These are phyloP conservation scores for Pseudoips prasinana DNA, from an alignment of 2,888 invertebrate genomes.

Conservation along the genomic window DNA sequence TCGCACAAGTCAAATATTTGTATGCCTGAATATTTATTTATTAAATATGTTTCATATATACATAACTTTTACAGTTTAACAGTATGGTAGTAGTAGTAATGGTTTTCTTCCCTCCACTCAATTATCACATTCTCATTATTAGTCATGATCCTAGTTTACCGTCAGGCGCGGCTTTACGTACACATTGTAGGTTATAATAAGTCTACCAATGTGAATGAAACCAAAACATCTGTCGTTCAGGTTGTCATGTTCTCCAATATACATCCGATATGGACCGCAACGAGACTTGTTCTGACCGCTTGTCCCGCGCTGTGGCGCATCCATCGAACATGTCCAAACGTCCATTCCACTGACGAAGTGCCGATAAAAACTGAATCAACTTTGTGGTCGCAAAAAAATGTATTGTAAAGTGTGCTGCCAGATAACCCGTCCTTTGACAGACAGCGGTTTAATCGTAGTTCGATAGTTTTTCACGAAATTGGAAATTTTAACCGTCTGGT, in stretches of 20 bases:
- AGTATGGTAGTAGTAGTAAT: no score
- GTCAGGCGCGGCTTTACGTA: no score
- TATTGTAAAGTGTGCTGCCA: conserved; percentile 31
- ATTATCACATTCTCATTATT: no score
- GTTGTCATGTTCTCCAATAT: conserved; percentile 12
- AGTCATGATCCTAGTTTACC: no score
- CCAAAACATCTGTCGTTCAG: conserved; percentile 6
- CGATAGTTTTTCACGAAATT: conserved; percentile 32
- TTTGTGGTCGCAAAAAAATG: conserved; percentile 41
- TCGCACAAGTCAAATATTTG: no score
- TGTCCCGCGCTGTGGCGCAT: conserved; percentile 42
- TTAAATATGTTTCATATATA: no score
- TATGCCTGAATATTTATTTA: no score
- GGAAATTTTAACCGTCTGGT: conserved; percentile 27
- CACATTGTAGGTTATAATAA: no score
- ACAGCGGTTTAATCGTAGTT: conserved; percentile 30
- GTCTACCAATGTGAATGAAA: no score
- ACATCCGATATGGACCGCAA: conserved; percentile 20
- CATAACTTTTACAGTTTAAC: no score
- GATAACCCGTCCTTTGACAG: conserved; percentile 37
- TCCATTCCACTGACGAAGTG: conserved; percentile 39
- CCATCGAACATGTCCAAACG: conserved; percentile 55
- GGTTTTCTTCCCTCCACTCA: no score
- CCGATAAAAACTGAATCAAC: conserved; percentile 45
- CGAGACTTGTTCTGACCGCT: conserved; percentile 20